These are phyloP conservation scores for Intellagama lesueurii DNA, from an alignment of 2,797 vertebrate species.

Conservation along the genomic window DNA sequence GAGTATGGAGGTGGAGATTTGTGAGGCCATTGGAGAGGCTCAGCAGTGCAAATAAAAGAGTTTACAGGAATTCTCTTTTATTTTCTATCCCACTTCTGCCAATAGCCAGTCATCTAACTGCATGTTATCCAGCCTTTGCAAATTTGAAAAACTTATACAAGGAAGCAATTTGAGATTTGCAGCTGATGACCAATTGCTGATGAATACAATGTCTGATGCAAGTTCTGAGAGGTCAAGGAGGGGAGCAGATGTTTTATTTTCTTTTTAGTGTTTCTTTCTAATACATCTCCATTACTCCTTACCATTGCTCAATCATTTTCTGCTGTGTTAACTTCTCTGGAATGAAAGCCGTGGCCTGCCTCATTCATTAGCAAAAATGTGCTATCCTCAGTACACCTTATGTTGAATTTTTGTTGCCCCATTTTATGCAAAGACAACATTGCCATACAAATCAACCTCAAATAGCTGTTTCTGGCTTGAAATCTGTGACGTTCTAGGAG, in stretches of 20 bases:
- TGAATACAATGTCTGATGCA: slow-evolving; percentile 14
- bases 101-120: slow-evolving; percentile 57
- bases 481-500: slow-evolving; percentile 22
- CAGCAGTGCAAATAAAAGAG: slow-evolving; percentile 66
- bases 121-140: slow-evolving; percentile 55
- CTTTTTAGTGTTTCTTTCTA: neutral
- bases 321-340: slow-evolving; percentile 45
- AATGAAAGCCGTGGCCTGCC: slow-evolving; percentile 13
- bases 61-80: slow-evolving; percentile 59
- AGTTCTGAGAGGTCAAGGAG: neutral
- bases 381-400: neutral
- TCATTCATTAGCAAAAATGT: neutral
- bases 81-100: slow-evolving; percentile 48
- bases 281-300: slow-evolving; percentile 15
- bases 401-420: neutral
- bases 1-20: slow-evolving; percentile 50
- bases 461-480: slow-evolving; percentile 2
- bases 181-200: slow-evolving; percentile 49
- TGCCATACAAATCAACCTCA: neutral
- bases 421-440: slow-evolving; percentile 19
- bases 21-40: slow-evolving; percentile 60
- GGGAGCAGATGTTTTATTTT: neutral
- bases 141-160: slow-evolving; percentile 57
- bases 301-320: neutral
- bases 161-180: slow-evolving; percentile 50